Evolutionary conservation across 1,140 invertebrate genomes (phyloP).

Genomic region (Drosophila setifemur): DNA sequence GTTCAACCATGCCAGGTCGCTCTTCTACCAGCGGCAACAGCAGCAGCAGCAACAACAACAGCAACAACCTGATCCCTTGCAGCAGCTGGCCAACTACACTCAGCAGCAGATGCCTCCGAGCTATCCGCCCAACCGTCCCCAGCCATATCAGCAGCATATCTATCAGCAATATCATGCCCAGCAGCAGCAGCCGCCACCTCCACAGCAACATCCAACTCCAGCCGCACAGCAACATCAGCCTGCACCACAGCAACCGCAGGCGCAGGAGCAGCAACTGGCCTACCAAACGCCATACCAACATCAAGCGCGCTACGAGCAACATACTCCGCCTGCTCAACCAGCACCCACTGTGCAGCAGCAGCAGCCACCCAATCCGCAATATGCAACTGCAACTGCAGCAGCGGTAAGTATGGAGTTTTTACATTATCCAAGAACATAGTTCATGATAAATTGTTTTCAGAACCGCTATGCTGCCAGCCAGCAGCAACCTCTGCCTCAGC

Average conservation of each 20-base stretch:
- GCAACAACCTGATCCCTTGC: slow-evolving; percentile 51
- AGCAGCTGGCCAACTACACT: slow-evolving; percentile 55
- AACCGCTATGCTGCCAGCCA: not conserved
- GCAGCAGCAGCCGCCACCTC: slow-evolving; percentile 5
- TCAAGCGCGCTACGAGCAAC: slow-evolving; percentile 32
- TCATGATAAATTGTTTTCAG: not conserved
- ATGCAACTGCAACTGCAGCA: slow-evolving; percentile 7
- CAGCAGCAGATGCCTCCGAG: slow-evolving; percentile 52
- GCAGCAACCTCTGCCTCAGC: not conserved
- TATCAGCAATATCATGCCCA: slow-evolving; percentile 64
- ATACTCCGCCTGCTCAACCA: not conserved
- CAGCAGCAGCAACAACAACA: slow-evolving; percentile 48
- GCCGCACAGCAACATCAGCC: slow-evolving; percentile 12
- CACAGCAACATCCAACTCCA: slow-evolving; percentile 16
- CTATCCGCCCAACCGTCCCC: slow-evolving; percentile 32
- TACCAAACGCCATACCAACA: slow-evolving; percentile 39
- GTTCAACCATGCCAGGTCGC: slow-evolving; percentile 85
- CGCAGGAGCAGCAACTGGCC: slow-evolving; percentile 25
- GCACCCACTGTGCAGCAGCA: not conserved
- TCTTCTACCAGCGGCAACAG: slow-evolving; percentile 81
- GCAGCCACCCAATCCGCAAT: slow-evolving; percentile 8
- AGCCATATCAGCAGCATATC: slow-evolving; percentile 51
- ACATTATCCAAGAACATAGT: too few relatives aligned
- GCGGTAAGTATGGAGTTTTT: slow-evolving; percentile 5
- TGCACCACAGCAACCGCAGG: slow-evolving; percentile 13